Conservation (phyloP, 2,797 vertebrate genomes). For the Mycteria americana region DNA sequence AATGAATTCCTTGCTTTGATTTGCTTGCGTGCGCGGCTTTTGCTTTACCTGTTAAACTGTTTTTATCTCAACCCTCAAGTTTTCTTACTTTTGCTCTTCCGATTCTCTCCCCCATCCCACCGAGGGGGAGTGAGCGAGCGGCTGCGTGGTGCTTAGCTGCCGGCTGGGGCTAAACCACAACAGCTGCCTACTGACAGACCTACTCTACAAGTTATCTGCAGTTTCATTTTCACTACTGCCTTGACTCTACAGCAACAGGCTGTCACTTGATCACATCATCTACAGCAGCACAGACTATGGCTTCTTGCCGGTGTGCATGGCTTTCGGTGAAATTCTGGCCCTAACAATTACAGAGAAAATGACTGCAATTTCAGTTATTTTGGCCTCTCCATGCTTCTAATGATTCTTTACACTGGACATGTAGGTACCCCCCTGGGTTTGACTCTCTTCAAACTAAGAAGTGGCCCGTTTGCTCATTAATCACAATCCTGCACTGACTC, state of each 20-base stretch:
- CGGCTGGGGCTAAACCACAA: too few relatives aligned
- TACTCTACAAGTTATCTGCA: not conserved
- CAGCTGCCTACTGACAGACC: not conserved
- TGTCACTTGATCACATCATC: not conserved
- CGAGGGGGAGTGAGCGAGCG: too few relatives aligned
- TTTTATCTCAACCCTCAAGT: too few relatives aligned
- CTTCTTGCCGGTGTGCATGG: rapidly evolving
- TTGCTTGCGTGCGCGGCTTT: too few relatives aligned
- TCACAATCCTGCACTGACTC: not conserved
- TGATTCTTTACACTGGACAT: not conserved
- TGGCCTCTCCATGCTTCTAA: not conserved
- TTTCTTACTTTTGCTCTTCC: too few relatives aligned
- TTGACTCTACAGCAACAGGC: not conserved
- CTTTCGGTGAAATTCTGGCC: not conserved
- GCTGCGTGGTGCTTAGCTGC: too few relatives aligned
- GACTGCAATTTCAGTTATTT: not conserved
- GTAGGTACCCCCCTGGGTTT: not conserved
- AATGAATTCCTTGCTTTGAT: too few relatives aligned
- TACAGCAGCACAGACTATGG: not conserved
- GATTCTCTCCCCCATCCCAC: too few relatives aligned
- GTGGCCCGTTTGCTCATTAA: not conserved
- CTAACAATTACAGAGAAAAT: not conserved
- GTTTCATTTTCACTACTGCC: not conserved
- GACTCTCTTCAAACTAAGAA: not conserved
- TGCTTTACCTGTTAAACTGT: too few relatives aligned